Percentiles rank a stretch among this genome's conserved stretches.
Evolutionary conservation across 2,113 vertebrate genomes (phyloP).

Genomic region (Paratilapia polleni): DNA sequence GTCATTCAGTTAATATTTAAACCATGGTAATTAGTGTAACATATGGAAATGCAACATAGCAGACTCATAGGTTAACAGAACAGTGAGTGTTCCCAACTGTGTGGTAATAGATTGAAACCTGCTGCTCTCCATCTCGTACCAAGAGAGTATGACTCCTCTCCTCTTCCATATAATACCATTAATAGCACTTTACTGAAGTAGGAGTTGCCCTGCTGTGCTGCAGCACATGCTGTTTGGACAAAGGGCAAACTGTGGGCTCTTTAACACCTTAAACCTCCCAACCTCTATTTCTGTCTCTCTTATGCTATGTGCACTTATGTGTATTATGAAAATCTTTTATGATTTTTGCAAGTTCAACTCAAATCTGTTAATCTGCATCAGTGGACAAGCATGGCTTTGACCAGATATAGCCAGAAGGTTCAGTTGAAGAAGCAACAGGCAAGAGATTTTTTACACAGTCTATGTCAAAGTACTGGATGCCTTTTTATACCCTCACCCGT

Average conservation of each 20-base stretch:
- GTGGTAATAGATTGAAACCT: constrained; percentile 60
- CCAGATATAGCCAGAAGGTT: background rate
- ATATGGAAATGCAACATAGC: background rate
- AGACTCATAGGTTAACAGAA: background rate
- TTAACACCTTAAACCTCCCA: constrained; percentile 51
- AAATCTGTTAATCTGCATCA: background rate
- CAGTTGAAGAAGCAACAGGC: background rate
- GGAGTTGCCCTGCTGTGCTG: constrained; percentile 28
- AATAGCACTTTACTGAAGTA: constrained; percentile 59
- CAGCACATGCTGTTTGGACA: constrained; percentile 47
- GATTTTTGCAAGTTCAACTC: background rate
- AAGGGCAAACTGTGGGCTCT: constrained; percentile 42
- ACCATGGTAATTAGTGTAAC: background rate
- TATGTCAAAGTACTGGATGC: background rate
- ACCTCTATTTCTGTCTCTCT: background rate
- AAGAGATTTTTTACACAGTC: background rate
- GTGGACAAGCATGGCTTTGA: background rate
- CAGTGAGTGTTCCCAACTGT: constrained; percentile 40
- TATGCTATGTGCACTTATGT: background rate
- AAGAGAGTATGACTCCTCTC: constrained; percentile 20
- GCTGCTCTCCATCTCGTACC: constrained; percentile 22
- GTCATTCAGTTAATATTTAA: background rate
- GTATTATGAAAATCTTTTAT: background rate
- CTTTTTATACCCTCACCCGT: background rate
- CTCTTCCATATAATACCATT: constrained; percentile 64